Conservation (phyloP, 1,140 invertebrate genomes). For the Anoplophora glabripennis region DNA sequence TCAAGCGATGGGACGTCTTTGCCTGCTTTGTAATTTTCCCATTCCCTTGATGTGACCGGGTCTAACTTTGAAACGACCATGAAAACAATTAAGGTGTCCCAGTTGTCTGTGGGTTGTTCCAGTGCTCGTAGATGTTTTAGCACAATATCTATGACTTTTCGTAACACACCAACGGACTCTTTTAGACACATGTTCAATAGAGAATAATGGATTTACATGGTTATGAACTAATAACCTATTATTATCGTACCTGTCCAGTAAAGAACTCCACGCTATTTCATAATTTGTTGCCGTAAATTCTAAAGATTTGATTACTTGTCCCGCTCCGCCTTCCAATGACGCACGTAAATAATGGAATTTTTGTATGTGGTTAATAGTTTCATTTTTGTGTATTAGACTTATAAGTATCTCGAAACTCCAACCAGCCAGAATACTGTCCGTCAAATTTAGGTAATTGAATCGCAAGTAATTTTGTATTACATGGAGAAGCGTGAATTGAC, state of each 20-base stretch:
- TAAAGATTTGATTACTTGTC: neutral
- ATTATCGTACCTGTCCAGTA: slow-evolving; percentile 22
- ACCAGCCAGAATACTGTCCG: neutral
- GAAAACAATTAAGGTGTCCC: slow-evolving; percentile 34
- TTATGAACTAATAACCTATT: slow-evolving; percentile 17
- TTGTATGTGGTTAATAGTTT: neutral
- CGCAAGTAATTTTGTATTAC: neutral
- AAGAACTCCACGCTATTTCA: neutral
- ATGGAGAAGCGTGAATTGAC: too few species aligned
- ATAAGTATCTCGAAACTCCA: neutral
- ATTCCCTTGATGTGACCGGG: slow-evolving; percentile 15
- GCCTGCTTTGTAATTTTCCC: slow-evolving; percentile 16
- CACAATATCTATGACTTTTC: slow-evolving; percentile 29
- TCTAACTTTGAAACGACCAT: slow-evolving; percentile 23
- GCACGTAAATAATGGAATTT: neutral
- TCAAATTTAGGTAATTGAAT: neutral
- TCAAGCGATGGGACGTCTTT: neutral
- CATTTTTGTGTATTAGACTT: neutral
- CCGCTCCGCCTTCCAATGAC: neutral
- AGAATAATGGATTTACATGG: slow-evolving; percentile 18
- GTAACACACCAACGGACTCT: slow-evolving; percentile 21
- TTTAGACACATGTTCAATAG: slow-evolving; percentile 11
- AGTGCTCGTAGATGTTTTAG: slow-evolving; percentile 28
- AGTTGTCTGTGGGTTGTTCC: slow-evolving; percentile 25
- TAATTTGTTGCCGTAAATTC: neutral